Evolutionary conservation across 2,113 vertebrate species (phyloP), one percentile per base, ranked within the genome.

Genomic region (Gila orcuttii): DNA sequence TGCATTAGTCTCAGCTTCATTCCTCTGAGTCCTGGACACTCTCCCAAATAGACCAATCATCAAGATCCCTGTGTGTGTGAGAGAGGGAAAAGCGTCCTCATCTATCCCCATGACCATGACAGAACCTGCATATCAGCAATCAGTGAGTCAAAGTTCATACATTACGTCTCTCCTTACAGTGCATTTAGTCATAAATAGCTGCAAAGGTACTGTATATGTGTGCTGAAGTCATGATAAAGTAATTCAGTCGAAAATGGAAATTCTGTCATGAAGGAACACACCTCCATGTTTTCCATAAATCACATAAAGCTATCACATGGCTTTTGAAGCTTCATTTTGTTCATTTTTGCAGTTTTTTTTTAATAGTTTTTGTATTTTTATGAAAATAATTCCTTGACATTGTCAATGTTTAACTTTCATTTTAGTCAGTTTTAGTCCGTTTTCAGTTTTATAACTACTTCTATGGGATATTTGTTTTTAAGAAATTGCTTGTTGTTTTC

Each of bases 1-100:
- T 77, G 39, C 55, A 50, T 90, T 90, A 47, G 81, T 90, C 92
- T 92, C 90, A 86, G 87, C 88, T 85, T 87, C 82, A 80, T 89
- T 92, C 88, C 52, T 13, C 25, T 86, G 89, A 75, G 83, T 86
- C 86, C 82, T 86, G 89, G 85, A 76, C 89, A 86, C 87, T 83
- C 69, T 75, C 87, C n/a, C 84, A 89, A 75, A 31, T 88, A 92
- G 91, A 89, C 91, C 91, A 91, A 86, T 91, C 92, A 92, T 93
- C 92, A 92, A 73, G 39, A 66, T 85, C 42, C 64, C 21, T n/a
- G 39, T 31, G 39, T 57, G 42, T 42, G 42, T 10, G 7, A 36
- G 55, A 57, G 47, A 8, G 33, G 28, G 62, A 13, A 69, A 82
- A 36, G 50, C 11, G 6, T 68, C 50, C 66, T 79, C 31, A 59